Conservation (phyloP, 2,113 vertebrate species). For the Aythya baeri region DNA sequence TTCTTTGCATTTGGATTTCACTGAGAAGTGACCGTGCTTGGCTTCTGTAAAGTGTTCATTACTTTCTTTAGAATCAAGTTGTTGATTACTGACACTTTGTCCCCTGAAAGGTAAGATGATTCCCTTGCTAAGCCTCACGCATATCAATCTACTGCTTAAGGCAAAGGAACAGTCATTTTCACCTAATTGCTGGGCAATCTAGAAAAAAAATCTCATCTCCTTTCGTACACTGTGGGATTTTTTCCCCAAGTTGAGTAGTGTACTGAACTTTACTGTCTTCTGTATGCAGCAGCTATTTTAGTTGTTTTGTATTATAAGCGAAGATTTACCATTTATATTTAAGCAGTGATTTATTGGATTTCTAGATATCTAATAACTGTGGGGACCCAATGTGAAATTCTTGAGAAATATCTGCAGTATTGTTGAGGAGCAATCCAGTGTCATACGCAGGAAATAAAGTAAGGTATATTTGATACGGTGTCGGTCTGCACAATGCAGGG, state of each 20-base stretch:
- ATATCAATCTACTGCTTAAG: background rate
- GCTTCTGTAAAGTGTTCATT: background rate
- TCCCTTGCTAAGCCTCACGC: background rate
- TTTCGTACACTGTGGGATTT: background rate
- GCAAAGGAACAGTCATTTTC: background rate
- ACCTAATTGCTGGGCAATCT: background rate
- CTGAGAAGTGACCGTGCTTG: background rate
- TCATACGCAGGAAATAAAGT: background rate
- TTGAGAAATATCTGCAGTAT: background rate
- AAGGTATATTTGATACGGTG: background rate
- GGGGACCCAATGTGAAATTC: background rate
- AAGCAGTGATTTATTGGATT: background rate
- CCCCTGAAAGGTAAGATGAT: background rate
- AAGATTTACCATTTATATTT: background rate
- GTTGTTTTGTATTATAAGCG: background rate
- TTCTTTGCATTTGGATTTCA: background rate
- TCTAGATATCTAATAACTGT: background rate
- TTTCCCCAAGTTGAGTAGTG: background rate
- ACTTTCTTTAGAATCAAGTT: background rate
- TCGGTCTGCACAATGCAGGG: background rate
- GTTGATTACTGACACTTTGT: background rate
- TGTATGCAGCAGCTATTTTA: background rate
- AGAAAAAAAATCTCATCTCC: background rate
- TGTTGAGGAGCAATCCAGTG: background rate
- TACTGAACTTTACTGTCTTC: background rate